Conservation (phyloP, 1,140 invertebrate species). For the Diachasma alloeum region DNA sequence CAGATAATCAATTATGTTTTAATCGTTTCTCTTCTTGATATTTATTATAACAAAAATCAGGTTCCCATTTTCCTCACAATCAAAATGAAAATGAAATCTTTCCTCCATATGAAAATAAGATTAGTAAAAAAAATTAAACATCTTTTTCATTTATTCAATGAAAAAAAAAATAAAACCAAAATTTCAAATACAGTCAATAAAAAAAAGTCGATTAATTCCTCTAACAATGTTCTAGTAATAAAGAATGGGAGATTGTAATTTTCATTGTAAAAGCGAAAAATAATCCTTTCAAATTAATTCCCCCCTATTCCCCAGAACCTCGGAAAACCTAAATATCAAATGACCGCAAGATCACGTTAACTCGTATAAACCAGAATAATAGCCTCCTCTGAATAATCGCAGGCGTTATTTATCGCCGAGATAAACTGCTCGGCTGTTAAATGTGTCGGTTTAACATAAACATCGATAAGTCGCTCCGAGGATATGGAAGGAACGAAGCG, state of each 20-base stretch:
- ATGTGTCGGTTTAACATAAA: conserved; percentile 45
- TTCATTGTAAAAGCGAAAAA: neutral
- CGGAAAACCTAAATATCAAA: neutral
- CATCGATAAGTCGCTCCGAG: conserved; percentile 42
- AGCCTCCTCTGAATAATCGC: neutral
- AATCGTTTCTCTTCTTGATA: too few relatives aligned
- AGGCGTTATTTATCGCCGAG: conserved; percentile 41
- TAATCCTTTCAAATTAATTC: neutral
- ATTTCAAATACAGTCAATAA: too few relatives aligned
- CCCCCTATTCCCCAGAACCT: neutral
- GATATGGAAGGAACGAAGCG: conserved; percentile 26
- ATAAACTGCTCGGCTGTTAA: conserved; percentile 43
- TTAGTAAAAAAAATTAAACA: too few relatives aligned
- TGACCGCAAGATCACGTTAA: neutral
- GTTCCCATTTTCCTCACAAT: too few relatives aligned
- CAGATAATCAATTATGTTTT: too few relatives aligned
- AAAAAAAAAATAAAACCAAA: too few relatives aligned
- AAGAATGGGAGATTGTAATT: neutral
- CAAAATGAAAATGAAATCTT: too few relatives aligned
- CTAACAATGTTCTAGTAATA: too few relatives aligned
- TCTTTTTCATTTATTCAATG: too few relatives aligned
- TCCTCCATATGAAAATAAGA: too few relatives aligned
- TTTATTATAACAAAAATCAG: too few relatives aligned
- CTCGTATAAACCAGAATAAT: conserved; percentile 1
- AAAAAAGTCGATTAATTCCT: too few relatives aligned